A percentile compares a stretch with the other conserved stretches of the same genome.
Evolutionary conservation across 2,797 vertebrate genomes (phyloP).

Genomic region (Natrix natrix): DNA sequence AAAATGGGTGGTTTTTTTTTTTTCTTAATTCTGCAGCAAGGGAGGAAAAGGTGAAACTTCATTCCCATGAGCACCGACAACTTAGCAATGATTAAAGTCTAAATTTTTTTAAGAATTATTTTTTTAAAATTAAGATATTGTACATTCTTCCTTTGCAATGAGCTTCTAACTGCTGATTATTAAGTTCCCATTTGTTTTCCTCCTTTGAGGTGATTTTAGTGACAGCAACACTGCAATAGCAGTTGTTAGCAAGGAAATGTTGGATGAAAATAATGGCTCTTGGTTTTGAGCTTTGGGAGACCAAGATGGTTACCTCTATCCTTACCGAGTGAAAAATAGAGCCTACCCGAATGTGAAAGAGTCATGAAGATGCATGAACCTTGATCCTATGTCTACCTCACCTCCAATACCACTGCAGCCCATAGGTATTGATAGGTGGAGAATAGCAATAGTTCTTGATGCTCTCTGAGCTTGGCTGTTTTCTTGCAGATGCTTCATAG

Average conservation of each 20-base stretch:
- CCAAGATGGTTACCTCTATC: neutral
- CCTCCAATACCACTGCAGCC: neutral
- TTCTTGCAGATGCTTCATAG: neutral
- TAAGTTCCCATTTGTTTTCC: neutral
- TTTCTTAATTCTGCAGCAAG: neutral
- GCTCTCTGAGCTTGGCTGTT: neutral
- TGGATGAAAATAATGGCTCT: neutral
- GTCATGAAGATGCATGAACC: neutral
- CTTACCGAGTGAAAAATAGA: neutral
- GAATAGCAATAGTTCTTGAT: neutral
- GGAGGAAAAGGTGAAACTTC: neutral
- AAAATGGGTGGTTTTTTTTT: fast-evolving
- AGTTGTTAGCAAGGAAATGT: neutral
- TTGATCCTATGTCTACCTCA: neutral
- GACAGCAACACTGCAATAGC: neutral
- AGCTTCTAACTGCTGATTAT: neutral
- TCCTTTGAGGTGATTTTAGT: neutral
- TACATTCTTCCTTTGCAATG: neutral
- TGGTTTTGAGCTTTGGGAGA: neutral
- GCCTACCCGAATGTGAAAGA: neutral
- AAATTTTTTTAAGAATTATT: neutral
- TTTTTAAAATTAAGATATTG: neutral
- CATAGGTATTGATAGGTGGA: neutral
- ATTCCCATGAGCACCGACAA: neutral
- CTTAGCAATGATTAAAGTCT: no score